A percentile compares a stretch with the other conserved stretches of the same genome.
phyloP scores from a whole-genome alignment of 1,140 invertebrate genomes.

The Octopus bimaculoides region DNA sequence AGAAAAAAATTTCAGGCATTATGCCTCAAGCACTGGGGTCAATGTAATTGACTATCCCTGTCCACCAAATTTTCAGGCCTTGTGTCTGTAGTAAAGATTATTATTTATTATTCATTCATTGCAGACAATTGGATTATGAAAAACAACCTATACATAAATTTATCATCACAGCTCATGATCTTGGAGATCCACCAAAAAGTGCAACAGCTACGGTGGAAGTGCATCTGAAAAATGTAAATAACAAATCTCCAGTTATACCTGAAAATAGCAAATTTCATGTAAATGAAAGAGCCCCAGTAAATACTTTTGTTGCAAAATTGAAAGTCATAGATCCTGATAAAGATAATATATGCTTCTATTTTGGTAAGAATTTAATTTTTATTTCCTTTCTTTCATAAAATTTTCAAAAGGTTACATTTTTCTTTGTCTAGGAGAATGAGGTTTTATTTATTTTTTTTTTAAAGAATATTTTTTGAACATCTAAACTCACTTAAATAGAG shows the following conservation, averaged over 20 bases:
- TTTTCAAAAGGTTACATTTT: background rate
- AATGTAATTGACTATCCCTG: too few relatives aligned
- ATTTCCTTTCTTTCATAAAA: background rate
- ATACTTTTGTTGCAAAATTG: background rate
- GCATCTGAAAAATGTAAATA: conserved; percentile 2
- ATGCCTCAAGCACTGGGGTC: too few relatives aligned
- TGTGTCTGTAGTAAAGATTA: too few relatives aligned
- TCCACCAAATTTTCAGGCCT: too few relatives aligned
- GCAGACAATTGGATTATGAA: background rate
- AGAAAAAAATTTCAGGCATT: too few relatives aligned
- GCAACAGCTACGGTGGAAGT: background rate
- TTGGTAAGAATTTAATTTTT: conserved; percentile 7
- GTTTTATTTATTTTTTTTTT: background rate
- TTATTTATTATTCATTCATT: background rate
- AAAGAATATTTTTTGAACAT: too few relatives aligned
- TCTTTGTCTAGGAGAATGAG: background rate
- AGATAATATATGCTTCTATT: conserved; percentile 7
- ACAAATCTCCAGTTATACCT: background rate
- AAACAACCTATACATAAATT: background rate
- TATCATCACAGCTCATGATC: background rate
- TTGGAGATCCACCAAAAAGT: background rate
- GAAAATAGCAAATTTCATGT: background rate
- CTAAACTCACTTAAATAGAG: too few relatives aligned
- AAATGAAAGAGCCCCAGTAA: background rate
- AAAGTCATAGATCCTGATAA: background rate